These are phyloP conservation scores for Eupithecia tripunctaria DNA, from an alignment of 2,888 invertebrate species.

Conservation along the genomic window DNA sequence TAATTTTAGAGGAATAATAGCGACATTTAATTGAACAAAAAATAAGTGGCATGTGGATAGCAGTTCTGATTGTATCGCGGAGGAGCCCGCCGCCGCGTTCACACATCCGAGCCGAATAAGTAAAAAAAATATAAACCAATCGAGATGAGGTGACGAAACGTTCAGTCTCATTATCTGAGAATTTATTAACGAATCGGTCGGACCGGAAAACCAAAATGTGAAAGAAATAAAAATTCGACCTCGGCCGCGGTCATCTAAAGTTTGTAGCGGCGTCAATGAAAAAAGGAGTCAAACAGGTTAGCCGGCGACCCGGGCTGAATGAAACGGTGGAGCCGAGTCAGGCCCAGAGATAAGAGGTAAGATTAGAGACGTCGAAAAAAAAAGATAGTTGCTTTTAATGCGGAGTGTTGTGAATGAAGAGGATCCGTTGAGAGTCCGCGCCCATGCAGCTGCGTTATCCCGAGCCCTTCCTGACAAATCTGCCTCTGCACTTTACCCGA, in stretches of 20 bases:
- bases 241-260: slow-evolving; percentile 83
- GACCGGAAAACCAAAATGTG: slow-evolving; percentile 84
- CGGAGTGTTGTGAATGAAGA: slow-evolving; percentile 83
- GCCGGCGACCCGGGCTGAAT: slow-evolving; percentile 80
- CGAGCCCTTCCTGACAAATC: background rate
- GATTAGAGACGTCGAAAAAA: slow-evolving; percentile 80
- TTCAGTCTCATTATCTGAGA: slow-evolving; percentile 85
- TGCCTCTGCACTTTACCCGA: background rate
- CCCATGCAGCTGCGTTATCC: slow-evolving; percentile 68
- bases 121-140: slow-evolving; percentile 78
- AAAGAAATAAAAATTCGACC: slow-evolving; percentile 85
- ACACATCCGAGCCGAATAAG: slow-evolving; percentile 80
- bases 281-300: slow-evolving; percentile 82
- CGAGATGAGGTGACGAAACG: slow-evolving; percentile 85
- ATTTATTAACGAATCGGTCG: slow-evolving; percentile 84
- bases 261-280: slow-evolving; percentile 82
- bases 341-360: slow-evolving; percentile 80
- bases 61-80: slow-evolving; percentile 75
- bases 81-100: slow-evolving; percentile 72
- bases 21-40: slow-evolving; percentile 81
- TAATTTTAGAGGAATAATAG: slow-evolving; percentile 59
- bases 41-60: slow-evolving; percentile 73
- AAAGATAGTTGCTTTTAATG: slow-evolving; percentile 80
- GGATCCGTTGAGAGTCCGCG: slow-evolving; percentile 79
- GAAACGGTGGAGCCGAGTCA: slow-evolving; percentile 79